Conservation (phyloP, 2,797 vertebrate species). For the Dermochelys coriacea region DNA sequence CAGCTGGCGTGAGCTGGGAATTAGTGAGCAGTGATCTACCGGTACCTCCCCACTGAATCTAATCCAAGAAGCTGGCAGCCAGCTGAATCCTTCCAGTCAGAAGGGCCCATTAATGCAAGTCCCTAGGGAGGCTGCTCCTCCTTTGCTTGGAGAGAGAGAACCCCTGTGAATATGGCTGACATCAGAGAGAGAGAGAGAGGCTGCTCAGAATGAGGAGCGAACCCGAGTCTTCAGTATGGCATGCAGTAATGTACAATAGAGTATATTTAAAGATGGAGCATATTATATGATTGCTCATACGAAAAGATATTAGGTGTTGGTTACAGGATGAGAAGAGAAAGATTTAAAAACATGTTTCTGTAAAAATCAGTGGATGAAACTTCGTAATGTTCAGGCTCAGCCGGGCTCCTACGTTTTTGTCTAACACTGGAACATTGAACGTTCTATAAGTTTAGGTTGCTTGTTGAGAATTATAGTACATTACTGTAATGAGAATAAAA, state of each 20-base stretch:
- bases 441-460: neutral
- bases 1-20: conserved; percentile 81
- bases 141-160: conserved; percentile 43
- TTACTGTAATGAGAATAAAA: neutral
- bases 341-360: neutral
- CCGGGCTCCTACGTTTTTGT: neutral
- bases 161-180: conserved; percentile 13
- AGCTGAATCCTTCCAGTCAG: conserved; percentile 67
- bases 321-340: neutral
- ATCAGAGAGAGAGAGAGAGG: neutral
- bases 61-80: conserved; percentile 75
- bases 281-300: conserved; percentile 41
- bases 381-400: neutral
- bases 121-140: conserved; percentile 27
- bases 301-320: neutral
- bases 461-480: neutral
- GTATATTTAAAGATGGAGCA: conserved; percentile 45
- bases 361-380: neutral
- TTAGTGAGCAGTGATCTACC: conserved; percentile 70
- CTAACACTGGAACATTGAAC: neutral
- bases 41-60: conserved; percentile 71
- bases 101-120: conserved; percentile 65
- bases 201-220: conserved; percentile 29
- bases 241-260: neutral
- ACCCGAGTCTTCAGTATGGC: conserved; percentile 26